phyloP scores from a whole-genome alignment of 2,888 invertebrate species.

The Folsomia candida region DNA sequence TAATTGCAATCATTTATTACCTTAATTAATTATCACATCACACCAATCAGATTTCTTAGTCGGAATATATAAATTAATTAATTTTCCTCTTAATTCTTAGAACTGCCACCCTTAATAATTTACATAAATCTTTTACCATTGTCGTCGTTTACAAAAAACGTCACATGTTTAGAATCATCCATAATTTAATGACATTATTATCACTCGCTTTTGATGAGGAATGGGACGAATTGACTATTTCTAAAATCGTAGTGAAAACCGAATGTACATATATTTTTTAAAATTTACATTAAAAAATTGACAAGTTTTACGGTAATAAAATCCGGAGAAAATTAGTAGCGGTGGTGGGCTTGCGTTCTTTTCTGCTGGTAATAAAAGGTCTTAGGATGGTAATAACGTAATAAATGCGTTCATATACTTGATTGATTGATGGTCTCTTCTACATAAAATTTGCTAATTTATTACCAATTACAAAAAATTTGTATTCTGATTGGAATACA shows the following conservation, averaged over 20 bases:
- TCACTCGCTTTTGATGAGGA: too few species aligned
- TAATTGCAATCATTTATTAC: not conserved
- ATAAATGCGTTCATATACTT: too few species aligned
- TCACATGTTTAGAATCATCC: not conserved
- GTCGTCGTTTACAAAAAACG: not conserved
- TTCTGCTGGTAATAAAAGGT: too few species aligned
- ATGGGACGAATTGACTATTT: not conserved
- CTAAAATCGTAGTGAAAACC: too few species aligned
- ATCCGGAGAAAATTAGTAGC: not conserved
- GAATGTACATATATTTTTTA: slow-evolving; percentile 1
- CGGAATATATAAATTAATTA: not conserved
- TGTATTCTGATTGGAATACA: too few species aligned
- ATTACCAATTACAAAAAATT: not conserved
- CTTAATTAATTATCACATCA: not conserved
- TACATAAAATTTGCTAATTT: not conserved
- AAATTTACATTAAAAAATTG: not conserved
- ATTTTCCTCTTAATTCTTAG: not conserved
- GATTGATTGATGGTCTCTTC: slow-evolving; percentile 8
- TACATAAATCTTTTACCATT: too few species aligned
- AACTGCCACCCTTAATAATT: not conserved
- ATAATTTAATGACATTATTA: too few species aligned
- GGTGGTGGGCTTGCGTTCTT: not conserved
- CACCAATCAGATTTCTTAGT: not conserved
- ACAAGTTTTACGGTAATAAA: too few species aligned
- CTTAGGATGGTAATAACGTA: too few species aligned